These are phyloP conservation scores for Chanos chanos DNA, from an alignment of 2,797 vertebrate genomes.

Conservation along the genomic window DNA sequence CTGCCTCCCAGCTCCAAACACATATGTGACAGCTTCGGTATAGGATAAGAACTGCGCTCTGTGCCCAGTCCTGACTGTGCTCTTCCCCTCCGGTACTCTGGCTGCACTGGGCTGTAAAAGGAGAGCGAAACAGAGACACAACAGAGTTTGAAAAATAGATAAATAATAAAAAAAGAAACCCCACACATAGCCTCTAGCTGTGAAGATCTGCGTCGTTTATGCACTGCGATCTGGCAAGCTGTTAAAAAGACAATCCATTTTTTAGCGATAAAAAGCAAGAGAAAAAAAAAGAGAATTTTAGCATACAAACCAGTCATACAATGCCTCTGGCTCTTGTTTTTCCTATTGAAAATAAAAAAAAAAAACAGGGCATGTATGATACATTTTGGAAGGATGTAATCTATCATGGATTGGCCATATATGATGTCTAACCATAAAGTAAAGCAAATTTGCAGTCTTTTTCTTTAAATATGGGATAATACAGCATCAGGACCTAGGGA, in stretches of 20 bases:
- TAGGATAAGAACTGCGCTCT: slow-evolving; percentile 60
- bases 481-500: slow-evolving; percentile 18
- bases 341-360: slow-evolving; percentile 60
- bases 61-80: slow-evolving; percentile 7
- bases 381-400: slow-evolving; percentile 50
- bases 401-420: slow-evolving; percentile 38
- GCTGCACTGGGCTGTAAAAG: slow-evolving; percentile 9
- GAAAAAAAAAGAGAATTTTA: slow-evolving; percentile 30
- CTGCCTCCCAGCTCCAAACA: slow-evolving; percentile 77
- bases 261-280: slow-evolving; percentile 39
- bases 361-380: slow-evolving; percentile 55
- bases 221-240: slow-evolving; percentile 48
- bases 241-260: slow-evolving; percentile 46
- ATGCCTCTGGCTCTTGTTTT: slow-evolving; percentile 59
- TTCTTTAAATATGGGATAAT: slow-evolving; percentile 36
- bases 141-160: not conserved
- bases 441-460: slow-evolving; percentile 32
- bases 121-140: slow-evolving; percentile 3
- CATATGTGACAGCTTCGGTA: slow-evolving; percentile 75
- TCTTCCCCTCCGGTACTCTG: slow-evolving; percentile 17
- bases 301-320: slow-evolving; percentile 46
- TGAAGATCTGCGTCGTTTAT: slow-evolving; percentile 30
- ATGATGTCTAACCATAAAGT: slow-evolving; percentile 54
- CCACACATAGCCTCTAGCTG: slow-evolving; percentile 38
- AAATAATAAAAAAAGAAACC: not conserved